Evolutionary conservation across 2,113 vertebrate species (phyloP).

Genomic region (Corythoichthys haematopterus): DNA sequence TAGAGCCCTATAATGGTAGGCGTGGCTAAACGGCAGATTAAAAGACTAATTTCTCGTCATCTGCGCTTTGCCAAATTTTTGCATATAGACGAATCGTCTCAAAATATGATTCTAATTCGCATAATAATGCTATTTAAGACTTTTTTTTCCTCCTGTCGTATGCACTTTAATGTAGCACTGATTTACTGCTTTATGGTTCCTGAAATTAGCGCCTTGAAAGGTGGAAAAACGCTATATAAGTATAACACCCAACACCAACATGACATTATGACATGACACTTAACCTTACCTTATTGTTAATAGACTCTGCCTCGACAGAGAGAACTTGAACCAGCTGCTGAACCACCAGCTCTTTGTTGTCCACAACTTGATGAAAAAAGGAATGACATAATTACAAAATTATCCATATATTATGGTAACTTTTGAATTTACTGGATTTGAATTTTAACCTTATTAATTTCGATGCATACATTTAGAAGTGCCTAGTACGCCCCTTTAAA

Average conservation of each 20-base stretch:
- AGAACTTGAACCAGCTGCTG: slow-evolving; percentile 60
- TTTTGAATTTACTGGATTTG: not conserved
- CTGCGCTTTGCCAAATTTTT: too few relatives aligned
- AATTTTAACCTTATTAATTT: too few relatives aligned
- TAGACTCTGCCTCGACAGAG: slow-evolving; percentile 61
- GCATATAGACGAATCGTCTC: too few relatives aligned
- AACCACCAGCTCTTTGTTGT: slow-evolving; percentile 57
- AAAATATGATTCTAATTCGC: too few relatives aligned
- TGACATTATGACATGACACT: not conserved
- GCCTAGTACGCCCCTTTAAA: too few relatives aligned
- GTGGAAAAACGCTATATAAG: too few relatives aligned
- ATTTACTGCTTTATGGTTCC: not conserved
- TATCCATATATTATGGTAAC: not conserved
- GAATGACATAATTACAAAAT: not conserved
- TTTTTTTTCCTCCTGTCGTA: too few relatives aligned
- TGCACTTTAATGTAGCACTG: not conserved
- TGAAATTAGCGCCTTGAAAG: not conserved
- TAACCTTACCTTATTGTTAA: slow-evolving; percentile 64
- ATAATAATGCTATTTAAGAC: too few relatives aligned
- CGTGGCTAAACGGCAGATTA: too few relatives aligned
- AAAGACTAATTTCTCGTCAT: too few relatives aligned
- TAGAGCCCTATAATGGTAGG: too few relatives aligned
- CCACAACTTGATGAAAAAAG: slow-evolving; percentile 9
- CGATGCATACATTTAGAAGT: too few relatives aligned
- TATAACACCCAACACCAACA: not conserved